Conservation (phyloP, 2,888 invertebrate species). For the Chironomus tentans region DNA sequence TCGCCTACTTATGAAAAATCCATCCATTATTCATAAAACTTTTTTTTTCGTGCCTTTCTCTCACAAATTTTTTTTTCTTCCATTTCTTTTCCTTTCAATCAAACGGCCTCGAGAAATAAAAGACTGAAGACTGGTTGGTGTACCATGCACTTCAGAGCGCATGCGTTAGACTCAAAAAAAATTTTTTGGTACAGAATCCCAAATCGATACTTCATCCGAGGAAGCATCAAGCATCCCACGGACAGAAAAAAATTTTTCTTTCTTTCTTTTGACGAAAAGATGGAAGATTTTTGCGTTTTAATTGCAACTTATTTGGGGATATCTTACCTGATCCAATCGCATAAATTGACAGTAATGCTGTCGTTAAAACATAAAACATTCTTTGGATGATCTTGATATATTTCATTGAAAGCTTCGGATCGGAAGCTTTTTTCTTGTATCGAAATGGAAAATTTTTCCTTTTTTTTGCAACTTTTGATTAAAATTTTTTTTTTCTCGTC, state of each 20-base stretch:
- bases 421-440: background rate
- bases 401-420: conserved; percentile 2
- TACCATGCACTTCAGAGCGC: background rate
- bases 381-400: background rate
- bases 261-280: background rate
- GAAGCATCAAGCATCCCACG: conserved; percentile 27
- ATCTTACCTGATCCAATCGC: conserved; percentile 5
- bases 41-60: background rate
- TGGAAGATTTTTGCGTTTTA: background rate
- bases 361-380: conserved; percentile 1
- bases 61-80: too few relatives aligned
- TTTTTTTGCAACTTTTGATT: background rate
- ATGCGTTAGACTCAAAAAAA: conserved; percentile 8
- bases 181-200: conserved; percentile 3
- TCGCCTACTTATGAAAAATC: conserved; percentile 16
- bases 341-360: background rate
- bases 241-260: conserved; percentile 3
- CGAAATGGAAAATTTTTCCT: background rate
- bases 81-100: background rate
- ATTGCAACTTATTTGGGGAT: background rate
- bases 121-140: background rate
- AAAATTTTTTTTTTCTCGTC: background rate
- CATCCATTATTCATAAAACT: conserved; percentile 7
- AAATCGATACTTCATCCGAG: conserved; percentile 27
- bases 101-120: background rate